Evolutionary conservation across 1,140 invertebrate genomes (phyloP).

Genomic region (Cotesia vestalis): DNA sequence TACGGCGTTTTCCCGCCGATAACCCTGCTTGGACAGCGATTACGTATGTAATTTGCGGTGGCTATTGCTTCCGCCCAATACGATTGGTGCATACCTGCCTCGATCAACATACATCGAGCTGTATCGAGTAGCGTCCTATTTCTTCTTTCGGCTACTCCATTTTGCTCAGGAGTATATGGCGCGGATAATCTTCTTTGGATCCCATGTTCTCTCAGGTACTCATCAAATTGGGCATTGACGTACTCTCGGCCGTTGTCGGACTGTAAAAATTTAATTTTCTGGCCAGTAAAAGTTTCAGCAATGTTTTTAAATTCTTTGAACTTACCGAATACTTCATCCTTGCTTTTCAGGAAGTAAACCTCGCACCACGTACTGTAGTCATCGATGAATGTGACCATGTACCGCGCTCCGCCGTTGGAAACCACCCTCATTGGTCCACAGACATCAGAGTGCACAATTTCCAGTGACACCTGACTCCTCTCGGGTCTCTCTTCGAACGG

Average conservation of each 20-base stretch:
- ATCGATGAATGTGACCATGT: constrained; percentile 36
- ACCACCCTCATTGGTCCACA: constrained; percentile 52
- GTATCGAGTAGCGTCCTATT: constrained; percentile 41
- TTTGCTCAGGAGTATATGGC: constrained; percentile 50
- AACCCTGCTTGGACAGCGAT: background rate
- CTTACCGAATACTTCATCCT: constrained; percentile 47
- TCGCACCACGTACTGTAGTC: constrained; percentile 22
- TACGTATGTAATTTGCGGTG: background rate
- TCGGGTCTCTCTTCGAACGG: constrained; percentile 43
- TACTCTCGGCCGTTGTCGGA: constrained; percentile 62
- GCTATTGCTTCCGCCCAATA: constrained; percentile 16
- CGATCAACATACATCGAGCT: constrained; percentile 32
- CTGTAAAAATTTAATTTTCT: constrained; percentile 51
- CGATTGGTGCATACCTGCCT: background rate
- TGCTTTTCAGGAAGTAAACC: constrained; percentile 35
- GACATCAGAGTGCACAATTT: constrained; percentile 55
- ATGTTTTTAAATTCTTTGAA: constrained; percentile 52
- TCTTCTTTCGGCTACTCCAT: constrained; percentile 50
- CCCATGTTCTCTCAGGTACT: constrained; percentile 34
- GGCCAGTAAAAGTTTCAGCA: constrained; percentile 50
- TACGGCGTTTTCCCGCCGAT: constrained; percentile 10
- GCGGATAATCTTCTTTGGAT: constrained; percentile 44
- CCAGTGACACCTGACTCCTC: constrained; percentile 42
- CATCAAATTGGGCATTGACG: constrained; percentile 47
- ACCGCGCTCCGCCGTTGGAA: constrained; percentile 41